phyloP scores from a whole-genome alignment of 2,797 vertebrate species.

The Cirrhinus molitorella region DNA sequence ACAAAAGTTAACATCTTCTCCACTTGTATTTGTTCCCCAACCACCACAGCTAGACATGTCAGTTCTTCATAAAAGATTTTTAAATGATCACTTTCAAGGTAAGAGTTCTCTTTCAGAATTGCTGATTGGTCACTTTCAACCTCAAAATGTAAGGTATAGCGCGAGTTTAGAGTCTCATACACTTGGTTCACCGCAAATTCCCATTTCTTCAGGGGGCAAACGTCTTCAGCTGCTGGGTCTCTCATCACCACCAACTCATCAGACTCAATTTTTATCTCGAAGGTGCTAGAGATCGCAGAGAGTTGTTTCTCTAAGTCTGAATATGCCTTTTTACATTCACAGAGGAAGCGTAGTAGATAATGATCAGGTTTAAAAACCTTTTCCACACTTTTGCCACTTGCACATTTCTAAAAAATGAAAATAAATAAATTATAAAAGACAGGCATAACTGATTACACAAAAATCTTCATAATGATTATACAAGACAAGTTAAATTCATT shows the following conservation, averaged over 20 bases:
- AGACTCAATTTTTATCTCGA: conserved; percentile 45
- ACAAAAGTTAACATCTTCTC: conserved; percentile 50
- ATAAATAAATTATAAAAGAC: neutral
- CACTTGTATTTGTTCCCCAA: conserved; percentile 64
- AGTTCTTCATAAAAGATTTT: conserved; percentile 58
- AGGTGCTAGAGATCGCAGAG: conserved; percentile 32
- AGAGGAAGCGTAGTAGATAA: conserved; percentile 67
- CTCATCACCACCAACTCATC: conserved; percentile 63
- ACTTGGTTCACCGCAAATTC: conserved; percentile 60
- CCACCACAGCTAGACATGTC: conserved; percentile 62
- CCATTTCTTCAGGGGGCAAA: conserved; percentile 54
- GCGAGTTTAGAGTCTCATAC: conserved; percentile 35
- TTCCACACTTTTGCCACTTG: conserved; percentile 27
- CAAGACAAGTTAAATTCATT: neutral
- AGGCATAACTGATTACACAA: neutral
- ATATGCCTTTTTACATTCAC: conserved; percentile 56
- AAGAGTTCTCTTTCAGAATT: conserved; percentile 54
- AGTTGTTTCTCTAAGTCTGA: conserved; percentile 60
- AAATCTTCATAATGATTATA: neutral
- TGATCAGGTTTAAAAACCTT: conserved; percentile 57
- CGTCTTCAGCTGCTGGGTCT: conserved; percentile 37
- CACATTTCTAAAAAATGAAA: conserved; percentile 17
- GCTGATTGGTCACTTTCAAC: conserved; percentile 44
- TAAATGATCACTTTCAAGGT: conserved; percentile 53
- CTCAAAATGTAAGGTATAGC: conserved; percentile 62